phyloP scores from a whole-genome alignment of 2,113 vertebrate genomes.

The Pomatostomus ruficeps region DNA sequence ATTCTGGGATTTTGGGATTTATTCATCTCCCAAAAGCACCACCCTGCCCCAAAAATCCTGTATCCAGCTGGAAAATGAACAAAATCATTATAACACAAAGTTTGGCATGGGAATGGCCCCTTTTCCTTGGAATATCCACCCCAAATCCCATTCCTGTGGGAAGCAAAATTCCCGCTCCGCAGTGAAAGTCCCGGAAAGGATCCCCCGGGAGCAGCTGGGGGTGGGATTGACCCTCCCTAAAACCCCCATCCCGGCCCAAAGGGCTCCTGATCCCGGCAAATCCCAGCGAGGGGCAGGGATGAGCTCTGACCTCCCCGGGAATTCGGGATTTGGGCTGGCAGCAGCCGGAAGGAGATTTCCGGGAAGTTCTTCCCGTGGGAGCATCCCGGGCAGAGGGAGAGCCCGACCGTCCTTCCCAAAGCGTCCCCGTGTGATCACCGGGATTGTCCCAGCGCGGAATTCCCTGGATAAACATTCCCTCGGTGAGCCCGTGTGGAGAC shows the following conservation, averaged over 20 bases:
- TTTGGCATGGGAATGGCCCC: background rate
- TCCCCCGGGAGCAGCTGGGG: background rate
- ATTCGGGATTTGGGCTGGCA: background rate
- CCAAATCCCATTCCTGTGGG: background rate
- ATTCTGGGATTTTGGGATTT: background rate
- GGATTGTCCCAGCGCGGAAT: background rate
- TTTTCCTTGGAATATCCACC: background rate
- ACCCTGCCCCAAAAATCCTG: background rate
- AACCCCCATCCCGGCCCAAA: background rate
- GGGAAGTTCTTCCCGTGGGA: background rate
- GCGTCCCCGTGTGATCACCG: fast-evolving
- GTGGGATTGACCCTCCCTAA: background rate
- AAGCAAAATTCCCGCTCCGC: background rate
- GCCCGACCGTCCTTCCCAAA: background rate
- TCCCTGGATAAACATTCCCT: conserved; percentile 45
- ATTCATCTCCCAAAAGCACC: too few relatives aligned
- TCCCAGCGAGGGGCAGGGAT: too few relatives aligned
- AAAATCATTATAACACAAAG: background rate
- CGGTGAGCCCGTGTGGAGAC: background rate
- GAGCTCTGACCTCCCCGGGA: fast-evolving
- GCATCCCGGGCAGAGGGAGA: background rate
- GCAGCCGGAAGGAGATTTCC: background rate
- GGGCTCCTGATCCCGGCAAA: background rate
- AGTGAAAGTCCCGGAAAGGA: background rate
- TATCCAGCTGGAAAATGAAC: background rate